Base-by-base conservation (phyloP, 2,888 invertebrate genomes). In the Pyrrhia umbra region DNA sequence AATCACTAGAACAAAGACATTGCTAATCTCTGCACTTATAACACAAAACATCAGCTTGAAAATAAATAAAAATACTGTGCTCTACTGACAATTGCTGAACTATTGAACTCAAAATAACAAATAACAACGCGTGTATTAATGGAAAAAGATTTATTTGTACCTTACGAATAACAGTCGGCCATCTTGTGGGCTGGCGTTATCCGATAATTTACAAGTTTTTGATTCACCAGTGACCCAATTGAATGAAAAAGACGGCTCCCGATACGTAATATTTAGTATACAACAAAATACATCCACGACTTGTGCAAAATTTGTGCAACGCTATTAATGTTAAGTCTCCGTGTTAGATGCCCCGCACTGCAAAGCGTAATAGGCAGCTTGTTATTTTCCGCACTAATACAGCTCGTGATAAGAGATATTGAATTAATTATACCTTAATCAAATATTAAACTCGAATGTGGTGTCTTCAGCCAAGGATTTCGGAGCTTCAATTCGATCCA, bases 111-210 rank as follows among this genome's bases (percentile, higher is more conserved):
- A 79, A 79, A 82, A 62, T 68, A 80, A 80, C 64, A 79, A 82
- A 62, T 69, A 80, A 80, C 64, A 75, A 73, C 75, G 77, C 71
- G 73, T 75, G 80, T 84, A 72, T 75, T 70, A 83, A 86, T 78
- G 81, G 82, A 85, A 89, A 88, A 87, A 85, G 83, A 88, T 88
- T 87, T 89, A 88, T 90, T 89, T 78, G 89, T 93, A 94, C 94
- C 93, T 94, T 92, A 95, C 93, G 91, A 94, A 93, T 90, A 94
- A 92, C 92, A 92, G 94, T 93, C 95, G 94, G 95, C 95, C 95
- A 95, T 95, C 92, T 95, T 95, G 95, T 93, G 89, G 94, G 92
- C 93, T 94, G 83, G 94, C 94, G 93, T 93, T 94, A 93, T 92
- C 90, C 93, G 93, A 93, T 88, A 91, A 87, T 85, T 87, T 89